Evolutionary conservation across 2,797 vertebrate genomes (phyloP).

Genomic region (Discoglossus pictus): DNA sequence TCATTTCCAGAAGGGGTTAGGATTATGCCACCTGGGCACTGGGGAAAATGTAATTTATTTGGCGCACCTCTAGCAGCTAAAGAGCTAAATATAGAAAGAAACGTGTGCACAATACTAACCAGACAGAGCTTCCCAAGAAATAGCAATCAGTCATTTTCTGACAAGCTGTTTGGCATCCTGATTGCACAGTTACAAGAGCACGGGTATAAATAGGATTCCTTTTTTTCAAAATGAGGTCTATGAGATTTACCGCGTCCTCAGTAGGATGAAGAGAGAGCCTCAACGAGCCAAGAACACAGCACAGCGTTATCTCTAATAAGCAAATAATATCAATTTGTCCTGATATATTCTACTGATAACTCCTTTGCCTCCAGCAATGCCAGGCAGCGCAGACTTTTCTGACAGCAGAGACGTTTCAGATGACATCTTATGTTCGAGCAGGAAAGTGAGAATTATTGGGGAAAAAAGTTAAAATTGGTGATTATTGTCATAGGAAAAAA

Average conservation of each 20-base stretch:
- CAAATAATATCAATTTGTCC: constrained; percentile 43
- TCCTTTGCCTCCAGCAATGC: constrained; percentile 10
- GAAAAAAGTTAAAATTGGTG: too few relatives aligned
- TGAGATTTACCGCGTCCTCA: constrained; percentile 29
- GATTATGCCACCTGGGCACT: background rate
- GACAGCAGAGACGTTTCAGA: too few relatives aligned
- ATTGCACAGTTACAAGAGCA: constrained; percentile 44
- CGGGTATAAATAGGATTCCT: constrained; percentile 48
- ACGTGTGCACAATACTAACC: constrained; percentile 35
- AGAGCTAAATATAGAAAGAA: constrained; percentile 33
- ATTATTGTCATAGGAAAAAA: too few relatives aligned
- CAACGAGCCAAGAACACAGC: background rate
- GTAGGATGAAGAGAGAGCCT: constrained; percentile 21
- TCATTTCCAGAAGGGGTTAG: too few relatives aligned
- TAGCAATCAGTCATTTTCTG: constrained; percentile 50
- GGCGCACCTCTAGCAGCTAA: constrained; percentile 10
- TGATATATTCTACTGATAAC: constrained; percentile 26
- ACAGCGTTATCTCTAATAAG: constrained; percentile 34
- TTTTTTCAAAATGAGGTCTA: constrained; percentile 47
- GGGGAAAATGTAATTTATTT: background rate
- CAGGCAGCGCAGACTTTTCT: too few relatives aligned
- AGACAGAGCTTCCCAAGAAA: constrained; percentile 37
- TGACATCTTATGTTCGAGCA: too few relatives aligned
- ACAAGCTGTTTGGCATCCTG: constrained; percentile 50
- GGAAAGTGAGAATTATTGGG: too few relatives aligned